These are phyloP conservation scores for Tubulanus polymorphus DNA, from an alignment of 2,888 invertebrate species.

Conservation along the genomic window DNA sequence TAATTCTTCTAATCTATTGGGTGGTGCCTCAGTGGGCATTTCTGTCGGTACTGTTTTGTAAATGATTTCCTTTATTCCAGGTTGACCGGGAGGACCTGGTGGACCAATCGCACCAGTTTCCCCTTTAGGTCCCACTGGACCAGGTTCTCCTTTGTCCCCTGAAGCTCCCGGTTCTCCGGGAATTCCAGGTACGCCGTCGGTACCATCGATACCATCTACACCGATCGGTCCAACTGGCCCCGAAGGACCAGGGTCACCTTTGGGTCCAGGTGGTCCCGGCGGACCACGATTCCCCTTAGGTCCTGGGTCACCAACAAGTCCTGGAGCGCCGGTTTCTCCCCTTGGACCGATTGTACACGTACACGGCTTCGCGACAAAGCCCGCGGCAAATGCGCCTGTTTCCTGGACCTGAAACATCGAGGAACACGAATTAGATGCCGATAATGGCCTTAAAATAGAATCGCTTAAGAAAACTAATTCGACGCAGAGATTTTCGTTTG, in stretches of 20 bases:
- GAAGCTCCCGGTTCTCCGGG: conserved; percentile 3
- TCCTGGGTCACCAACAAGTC: conserved; percentile 1
- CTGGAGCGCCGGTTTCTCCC: not conserved
- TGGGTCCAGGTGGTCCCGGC: not conserved
- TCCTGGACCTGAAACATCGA: too few relatives aligned
- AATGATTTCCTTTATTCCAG: conserved; percentile 8
- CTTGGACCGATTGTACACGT: not conserved
- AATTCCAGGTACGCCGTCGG: not conserved
- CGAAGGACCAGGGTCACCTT: not conserved
- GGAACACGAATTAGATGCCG: too few relatives aligned
- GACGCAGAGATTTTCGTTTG: too few relatives aligned
- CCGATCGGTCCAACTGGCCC: not conserved
- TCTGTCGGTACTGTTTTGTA: too few relatives aligned
- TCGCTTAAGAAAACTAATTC: too few relatives aligned
- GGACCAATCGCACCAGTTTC: conserved; percentile 1
- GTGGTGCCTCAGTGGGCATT: too few relatives aligned
- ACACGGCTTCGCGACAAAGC: too few relatives aligned
- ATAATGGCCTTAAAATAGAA: too few relatives aligned
- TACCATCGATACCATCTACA: not conserved
- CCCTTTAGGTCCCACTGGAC: conserved; percentile 5
- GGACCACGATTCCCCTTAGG: conserved; percentile 1
- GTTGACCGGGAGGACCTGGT: not conserved
- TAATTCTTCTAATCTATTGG: too few relatives aligned
- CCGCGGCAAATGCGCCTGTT: too few relatives aligned
- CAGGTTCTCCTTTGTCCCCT: not conserved